Conservation (phyloP, 2,113 vertebrate genomes). For the Rostratula benghalensis region DNA sequence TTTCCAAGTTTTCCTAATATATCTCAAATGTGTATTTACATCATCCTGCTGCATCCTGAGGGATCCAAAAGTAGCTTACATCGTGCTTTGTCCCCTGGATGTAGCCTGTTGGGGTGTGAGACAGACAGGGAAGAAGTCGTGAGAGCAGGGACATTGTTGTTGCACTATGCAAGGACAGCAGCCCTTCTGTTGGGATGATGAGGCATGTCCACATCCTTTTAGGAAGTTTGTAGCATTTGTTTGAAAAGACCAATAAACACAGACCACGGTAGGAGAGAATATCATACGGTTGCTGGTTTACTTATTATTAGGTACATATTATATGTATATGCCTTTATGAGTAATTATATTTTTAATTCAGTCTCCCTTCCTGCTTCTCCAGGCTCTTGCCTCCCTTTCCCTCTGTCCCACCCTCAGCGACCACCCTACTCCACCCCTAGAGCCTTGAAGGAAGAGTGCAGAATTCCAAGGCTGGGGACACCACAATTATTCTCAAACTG, state of each 20-base stretch:
- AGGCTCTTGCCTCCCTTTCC: background rate
- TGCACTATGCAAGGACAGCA: background rate
- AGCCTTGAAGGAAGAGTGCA: background rate
- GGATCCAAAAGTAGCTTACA: conserved; percentile 11
- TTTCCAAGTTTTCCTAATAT: conserved; percentile 42
- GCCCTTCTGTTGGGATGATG: background rate
- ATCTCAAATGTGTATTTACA: conserved; percentile 29
- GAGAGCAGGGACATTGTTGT: background rate
- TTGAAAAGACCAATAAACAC: background rate
- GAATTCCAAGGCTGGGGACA: background rate
- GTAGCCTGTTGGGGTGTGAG: background rate
- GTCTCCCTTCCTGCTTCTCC: background rate
- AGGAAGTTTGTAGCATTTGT: background rate
- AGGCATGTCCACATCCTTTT: background rate
- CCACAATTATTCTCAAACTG: background rate
- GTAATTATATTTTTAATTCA: background rate
- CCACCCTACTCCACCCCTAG: background rate
- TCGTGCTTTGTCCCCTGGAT: background rate
- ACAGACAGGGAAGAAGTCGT: background rate
- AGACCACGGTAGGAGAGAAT: background rate
- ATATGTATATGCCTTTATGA: background rate
- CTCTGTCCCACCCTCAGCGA: background rate
- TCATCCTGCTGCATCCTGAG: background rate
- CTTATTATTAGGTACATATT: background rate
- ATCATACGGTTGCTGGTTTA: background rate